Evolutionary conservation across 2,113 vertebrate genomes (phyloP).

Genomic region (Camelus dromedarius): DNA sequence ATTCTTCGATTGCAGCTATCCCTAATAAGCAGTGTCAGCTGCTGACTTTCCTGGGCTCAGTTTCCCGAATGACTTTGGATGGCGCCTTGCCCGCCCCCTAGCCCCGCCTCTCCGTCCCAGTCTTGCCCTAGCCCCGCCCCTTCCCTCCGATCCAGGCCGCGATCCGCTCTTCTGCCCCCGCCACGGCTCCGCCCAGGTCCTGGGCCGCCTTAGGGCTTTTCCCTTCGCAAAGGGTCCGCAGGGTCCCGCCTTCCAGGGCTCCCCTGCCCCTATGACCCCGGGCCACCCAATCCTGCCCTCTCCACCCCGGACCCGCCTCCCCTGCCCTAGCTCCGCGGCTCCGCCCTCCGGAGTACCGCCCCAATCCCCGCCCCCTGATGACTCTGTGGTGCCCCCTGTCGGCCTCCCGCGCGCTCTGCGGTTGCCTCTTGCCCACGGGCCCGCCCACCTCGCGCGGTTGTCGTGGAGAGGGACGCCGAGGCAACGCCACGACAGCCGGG

Average conservation of each 20-base stretch:
- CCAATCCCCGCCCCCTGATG: too few relatives aligned
- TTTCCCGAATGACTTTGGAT: background rate
- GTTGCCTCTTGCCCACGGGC: background rate
- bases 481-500: background rate
- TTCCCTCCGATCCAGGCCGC: too few relatives aligned
- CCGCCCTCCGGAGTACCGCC: background rate
- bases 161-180: too few relatives aligned
- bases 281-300: background rate
- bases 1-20: background rate
- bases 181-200: background rate
- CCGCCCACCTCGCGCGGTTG: conserved; percentile 27
- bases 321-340: fast-evolving
- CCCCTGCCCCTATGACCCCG: fast-evolving
- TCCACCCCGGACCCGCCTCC: background rate
- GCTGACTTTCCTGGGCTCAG: fast-evolving
- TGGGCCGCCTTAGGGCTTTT: background rate
- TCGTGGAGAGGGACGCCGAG: conserved; percentile 70
- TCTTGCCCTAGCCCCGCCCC: background rate
- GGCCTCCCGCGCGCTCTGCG: background rate
- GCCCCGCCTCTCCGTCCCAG: background rate
- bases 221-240: fast-evolving
- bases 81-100: fast-evolving
- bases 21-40: fast-evolving
- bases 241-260: background rate
- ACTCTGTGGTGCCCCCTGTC: background rate